Evolutionary conservation across 1,140 invertebrate genomes (phyloP), one percentile per base, ranked within the genome.

Genomic region (Drosophila sucinea): DNA sequence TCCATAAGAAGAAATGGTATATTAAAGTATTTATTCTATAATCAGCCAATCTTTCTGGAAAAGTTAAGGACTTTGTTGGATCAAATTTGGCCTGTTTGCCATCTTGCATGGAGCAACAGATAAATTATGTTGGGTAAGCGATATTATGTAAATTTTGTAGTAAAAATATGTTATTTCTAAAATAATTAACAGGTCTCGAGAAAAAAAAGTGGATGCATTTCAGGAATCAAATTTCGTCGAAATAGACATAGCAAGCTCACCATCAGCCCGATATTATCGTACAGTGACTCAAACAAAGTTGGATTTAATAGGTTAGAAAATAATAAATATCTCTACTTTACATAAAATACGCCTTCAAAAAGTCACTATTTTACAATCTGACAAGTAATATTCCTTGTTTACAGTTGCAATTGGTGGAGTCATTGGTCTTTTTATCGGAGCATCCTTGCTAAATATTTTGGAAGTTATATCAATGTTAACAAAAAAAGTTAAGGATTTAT

Each of bases 41-140:
- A 27, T 25, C 8, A 84, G 81, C 35, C 23, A 60, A 67, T 33
- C 54, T 84, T 2, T 63, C 73, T 0, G 44, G 41, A 3, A 73
- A 35, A 60, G 81, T 84, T 5, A 84, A 70, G 35, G 35, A 77
- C 3, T 68, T 57, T 44, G 77, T 84, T 4, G 60, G 64, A 33
- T 40, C 51, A n/a, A 63, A 73, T 60, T 66, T 68, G 27, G 70
- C 55, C 1, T 84, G 81, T 27, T 38, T 80, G 17, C 81, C 81
- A 10, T 84, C 81, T 23, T 84, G 81, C 66, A 51, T 85, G 56
- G 81, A 84, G 38, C 81, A 84, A 23, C 81, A 84, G 17, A 84
- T 84, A 30, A 80, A 63, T 25, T 67, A 51, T 44, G 81, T 84
- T 11, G 81, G 81, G 81, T 84, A 66, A 73, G 58, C 0, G 1